These are phyloP conservation scores for Monochamus saltuarius DNA, from an alignment of 1,140 invertebrate species.

Conservation along the genomic window DNA sequence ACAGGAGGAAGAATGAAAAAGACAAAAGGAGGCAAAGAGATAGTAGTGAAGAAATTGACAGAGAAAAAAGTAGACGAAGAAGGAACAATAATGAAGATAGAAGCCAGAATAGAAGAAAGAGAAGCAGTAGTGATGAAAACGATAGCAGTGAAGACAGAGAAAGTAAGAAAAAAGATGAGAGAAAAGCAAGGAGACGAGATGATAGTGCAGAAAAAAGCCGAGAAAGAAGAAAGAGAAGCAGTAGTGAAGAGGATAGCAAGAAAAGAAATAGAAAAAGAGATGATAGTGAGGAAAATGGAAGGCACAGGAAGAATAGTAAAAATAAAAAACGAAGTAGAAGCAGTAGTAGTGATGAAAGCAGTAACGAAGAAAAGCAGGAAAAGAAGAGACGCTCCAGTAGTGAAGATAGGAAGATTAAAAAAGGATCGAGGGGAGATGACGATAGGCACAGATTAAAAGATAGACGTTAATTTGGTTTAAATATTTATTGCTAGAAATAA, in stretches of 20 bases:
- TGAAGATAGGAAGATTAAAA: not conserved
- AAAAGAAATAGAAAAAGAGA: not conserved
- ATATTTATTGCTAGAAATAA: not conserved
- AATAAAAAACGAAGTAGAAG: not conserved
- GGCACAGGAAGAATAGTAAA: not conserved
- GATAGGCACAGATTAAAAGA: conserved; percentile 6
- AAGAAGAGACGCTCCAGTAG: not conserved
- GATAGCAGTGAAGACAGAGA: not conserved
- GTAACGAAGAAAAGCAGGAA: not conserved
- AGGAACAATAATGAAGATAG: not conserved
- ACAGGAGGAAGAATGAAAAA: conserved; percentile 1
- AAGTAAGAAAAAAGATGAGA: not conserved
- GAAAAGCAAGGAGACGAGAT: not conserved
- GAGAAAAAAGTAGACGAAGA: not conserved
- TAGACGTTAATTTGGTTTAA: not conserved
- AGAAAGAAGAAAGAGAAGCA: not conserved
- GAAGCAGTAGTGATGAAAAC: not conserved
- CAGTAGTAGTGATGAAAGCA: not conserved
- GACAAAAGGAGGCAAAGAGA: not conserved
- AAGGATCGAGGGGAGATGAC: not conserved
- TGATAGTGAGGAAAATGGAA: not conserved
- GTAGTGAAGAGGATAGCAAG: not conserved
- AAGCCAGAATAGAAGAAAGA: not conserved
- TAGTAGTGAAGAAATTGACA: conserved; percentile 8
- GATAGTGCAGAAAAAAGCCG: not conserved